phyloP scores from a whole-genome alignment of 1,140 invertebrate species.

The Zaprionus inermis region DNA sequence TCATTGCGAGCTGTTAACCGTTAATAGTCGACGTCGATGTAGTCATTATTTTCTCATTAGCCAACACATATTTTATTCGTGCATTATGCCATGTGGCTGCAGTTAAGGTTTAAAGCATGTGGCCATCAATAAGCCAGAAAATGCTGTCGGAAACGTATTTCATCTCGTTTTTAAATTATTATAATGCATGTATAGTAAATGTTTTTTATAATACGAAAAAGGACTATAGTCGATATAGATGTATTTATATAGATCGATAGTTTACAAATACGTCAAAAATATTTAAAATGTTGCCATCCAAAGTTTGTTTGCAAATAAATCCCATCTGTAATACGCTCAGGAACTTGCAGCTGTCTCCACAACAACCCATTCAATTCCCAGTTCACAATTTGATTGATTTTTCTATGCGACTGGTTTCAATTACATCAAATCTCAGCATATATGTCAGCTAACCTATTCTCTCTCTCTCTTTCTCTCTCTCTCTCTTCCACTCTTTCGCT shows the following conservation, averaged over 20 bases:
- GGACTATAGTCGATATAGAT: too few species aligned
- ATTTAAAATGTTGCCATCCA: too few species aligned
- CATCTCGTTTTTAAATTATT: not conserved
- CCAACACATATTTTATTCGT: slow-evolving; percentile 56
- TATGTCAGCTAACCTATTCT: not conserved
- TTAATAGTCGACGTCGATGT: slow-evolving; percentile 52
- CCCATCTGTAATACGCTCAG: not conserved
- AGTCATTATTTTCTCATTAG: slow-evolving; percentile 60
- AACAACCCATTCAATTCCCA: slow-evolving; percentile 55
- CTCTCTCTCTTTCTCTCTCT: not conserved
- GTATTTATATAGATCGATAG: too few species aligned
- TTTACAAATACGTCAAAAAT: too few species aligned
- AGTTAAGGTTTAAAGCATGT: not conserved
- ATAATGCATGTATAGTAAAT: too few species aligned
- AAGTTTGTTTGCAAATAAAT: too few species aligned
- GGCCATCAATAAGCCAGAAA: slow-evolving; percentile 13
- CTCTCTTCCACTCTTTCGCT: not conserved
- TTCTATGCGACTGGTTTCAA: slow-evolving; percentile 63
- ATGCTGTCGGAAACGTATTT: not conserved
- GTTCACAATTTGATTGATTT: slow-evolving; percentile 67
- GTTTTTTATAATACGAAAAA: too few species aligned
- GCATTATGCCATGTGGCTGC: not conserved
- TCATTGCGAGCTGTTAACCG: slow-evolving; percentile 46
- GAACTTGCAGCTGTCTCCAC: not conserved
- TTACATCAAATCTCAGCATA: slow-evolving; percentile 38